Percentiles rank a stretch among this genome's conserved stretches.
Conservation (phyloP, 2,888 invertebrate species). For the Diploptera punctata region DNA sequence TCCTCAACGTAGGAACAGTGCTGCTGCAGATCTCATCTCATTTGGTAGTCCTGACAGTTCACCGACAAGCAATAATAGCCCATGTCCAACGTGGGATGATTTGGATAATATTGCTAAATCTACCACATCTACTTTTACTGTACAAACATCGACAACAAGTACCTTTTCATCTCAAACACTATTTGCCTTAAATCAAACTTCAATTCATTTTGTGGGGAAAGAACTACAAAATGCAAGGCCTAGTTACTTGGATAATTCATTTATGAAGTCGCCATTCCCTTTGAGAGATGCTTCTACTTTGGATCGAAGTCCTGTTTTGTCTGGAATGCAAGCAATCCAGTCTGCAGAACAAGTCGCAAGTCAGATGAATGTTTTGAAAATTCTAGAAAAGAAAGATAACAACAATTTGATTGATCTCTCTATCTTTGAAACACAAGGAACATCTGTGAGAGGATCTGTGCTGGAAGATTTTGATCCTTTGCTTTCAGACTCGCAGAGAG, state of each 20-base stretch:
- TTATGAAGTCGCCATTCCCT: background rate
- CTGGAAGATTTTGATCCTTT: slow-evolving; percentile 90
- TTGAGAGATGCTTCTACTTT: background rate
- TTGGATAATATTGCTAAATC: background rate
- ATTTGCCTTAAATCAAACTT: background rate
- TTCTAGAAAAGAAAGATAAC: slow-evolving; percentile 58
- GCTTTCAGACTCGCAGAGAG: slow-evolving; percentile 55
- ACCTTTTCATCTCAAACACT: background rate
- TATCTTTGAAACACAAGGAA: slow-evolving; percentile 50
- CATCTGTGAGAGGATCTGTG: slow-evolving; percentile 65
- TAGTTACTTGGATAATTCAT: background rate
- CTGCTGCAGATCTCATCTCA: slow-evolving; percentile 42
- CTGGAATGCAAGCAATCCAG: background rate
- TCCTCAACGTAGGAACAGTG: slow-evolving; percentile 45
- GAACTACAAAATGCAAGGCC: background rate
- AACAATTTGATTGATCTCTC: slow-evolving; percentile 66
- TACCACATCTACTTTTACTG: background rate
- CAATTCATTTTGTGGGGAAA: background rate
- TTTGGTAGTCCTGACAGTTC: slow-evolving; percentile 34
- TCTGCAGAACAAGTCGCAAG: slow-evolving; percentile 7
- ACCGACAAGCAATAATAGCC: slow-evolving; percentile 41
- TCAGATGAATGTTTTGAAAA: slow-evolving; percentile 51
- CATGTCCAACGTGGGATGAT: slow-evolving; percentile 24
- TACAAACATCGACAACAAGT: background rate
- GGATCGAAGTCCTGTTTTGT: background rate